These are phyloP conservation scores for Drosophila repleta DNA, from an alignment of 1,140 invertebrate genomes.

Conservation along the genomic window DNA sequence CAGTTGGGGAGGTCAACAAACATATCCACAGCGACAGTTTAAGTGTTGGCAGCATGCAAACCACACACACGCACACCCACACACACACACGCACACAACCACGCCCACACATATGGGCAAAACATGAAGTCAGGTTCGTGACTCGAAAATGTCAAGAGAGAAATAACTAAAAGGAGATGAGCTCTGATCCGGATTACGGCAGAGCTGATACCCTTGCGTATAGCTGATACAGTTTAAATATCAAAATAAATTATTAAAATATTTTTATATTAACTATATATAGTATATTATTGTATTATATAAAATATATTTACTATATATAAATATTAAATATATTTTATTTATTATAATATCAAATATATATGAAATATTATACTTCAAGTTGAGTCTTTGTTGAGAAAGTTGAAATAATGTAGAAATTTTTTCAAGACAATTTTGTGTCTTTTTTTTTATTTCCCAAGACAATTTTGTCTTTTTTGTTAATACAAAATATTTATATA, in stretches of 20 bases:
- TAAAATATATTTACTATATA: too few relatives aligned
- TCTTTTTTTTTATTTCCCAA: too few relatives aligned
- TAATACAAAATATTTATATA: too few relatives aligned
- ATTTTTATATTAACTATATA: too few relatives aligned
- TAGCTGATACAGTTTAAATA: background rate
- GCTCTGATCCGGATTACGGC: background rate
- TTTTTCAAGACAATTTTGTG: too few relatives aligned
- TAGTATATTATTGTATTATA: too few relatives aligned
- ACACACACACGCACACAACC: slow-evolving; percentile 17
- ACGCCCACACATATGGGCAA: slow-evolving; percentile 27
- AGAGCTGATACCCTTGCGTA: background rate
- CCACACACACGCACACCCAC: slow-evolving; percentile 56
- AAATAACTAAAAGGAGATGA: background rate
- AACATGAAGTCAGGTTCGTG: slow-evolving; percentile 43
- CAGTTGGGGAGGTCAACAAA: slow-evolving; percentile 17
- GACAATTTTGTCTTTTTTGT: too few relatives aligned
- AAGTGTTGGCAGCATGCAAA: slow-evolving; percentile 72
- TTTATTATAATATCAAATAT: too few relatives aligned
- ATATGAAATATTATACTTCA: too few relatives aligned
- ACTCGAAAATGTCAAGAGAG: slow-evolving; percentile 43
- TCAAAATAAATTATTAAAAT: background rate
- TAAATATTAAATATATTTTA: too few relatives aligned
- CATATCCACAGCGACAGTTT: slow-evolving; percentile 54
- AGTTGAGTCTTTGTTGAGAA: too few relatives aligned
- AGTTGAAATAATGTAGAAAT: too few relatives aligned